phyloP scores from a whole-genome alignment of 1,140 invertebrate genomes.

The Uloborus diversus region DNA sequence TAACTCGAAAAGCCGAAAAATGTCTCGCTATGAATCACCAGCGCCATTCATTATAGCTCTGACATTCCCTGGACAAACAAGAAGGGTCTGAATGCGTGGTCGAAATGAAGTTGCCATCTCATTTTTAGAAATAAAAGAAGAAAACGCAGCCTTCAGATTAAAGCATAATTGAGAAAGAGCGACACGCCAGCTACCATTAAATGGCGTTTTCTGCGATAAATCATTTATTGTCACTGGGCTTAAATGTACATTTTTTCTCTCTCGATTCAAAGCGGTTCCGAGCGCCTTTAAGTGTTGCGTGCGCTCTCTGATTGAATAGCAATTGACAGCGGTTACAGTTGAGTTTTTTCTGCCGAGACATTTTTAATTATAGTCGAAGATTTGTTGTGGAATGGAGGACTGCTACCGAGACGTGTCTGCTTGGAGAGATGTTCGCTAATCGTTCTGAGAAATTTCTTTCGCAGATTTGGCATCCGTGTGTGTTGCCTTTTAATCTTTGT shows the following conservation, averaged over 20 bases:
- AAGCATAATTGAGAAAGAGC: constrained; percentile 3
- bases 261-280: not conserved
- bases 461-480: not conserved
- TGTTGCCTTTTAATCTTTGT: too few relatives aligned
- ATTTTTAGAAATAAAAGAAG: not conserved
- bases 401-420: not conserved
- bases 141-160: not conserved
- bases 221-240: constrained; percentile 28
- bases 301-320: constrained; percentile 2
- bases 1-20: not conserved
- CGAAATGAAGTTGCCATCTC: constrained; percentile 17
- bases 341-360: not conserved
- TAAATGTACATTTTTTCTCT: constrained; percentile 27
- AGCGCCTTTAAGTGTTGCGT: constrained; percentile 10
- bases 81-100: not conserved
- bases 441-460: not conserved
- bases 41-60: not conserved
- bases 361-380: not conserved
- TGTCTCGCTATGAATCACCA: not conserved
- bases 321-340: not conserved
- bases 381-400: not conserved
- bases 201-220: constrained; percentile 12
- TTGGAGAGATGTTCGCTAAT: not conserved
- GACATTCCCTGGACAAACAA: constrained; percentile 32
- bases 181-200: not conserved